phyloP scores from a whole-genome alignment of 2,888 invertebrate genomes.

The Drosophila greeni region DNA sequence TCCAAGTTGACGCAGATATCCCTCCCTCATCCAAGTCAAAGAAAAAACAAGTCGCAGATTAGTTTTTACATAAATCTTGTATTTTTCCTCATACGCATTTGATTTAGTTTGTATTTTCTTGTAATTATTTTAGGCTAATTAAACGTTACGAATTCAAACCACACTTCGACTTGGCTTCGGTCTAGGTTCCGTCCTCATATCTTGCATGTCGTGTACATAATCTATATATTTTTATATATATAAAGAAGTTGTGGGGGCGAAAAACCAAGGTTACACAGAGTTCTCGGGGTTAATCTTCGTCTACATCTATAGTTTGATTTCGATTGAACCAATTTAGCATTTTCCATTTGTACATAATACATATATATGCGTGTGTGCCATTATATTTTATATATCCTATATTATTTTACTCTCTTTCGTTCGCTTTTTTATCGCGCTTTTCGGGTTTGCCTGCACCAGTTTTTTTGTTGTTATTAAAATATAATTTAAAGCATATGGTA shows the following conservation, averaged over 20 bases:
- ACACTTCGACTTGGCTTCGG: conserved; percentile 6
- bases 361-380: conserved; percentile 36
- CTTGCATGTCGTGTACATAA: conserved; percentile 14
- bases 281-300: neutral
- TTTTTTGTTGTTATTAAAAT: conserved; percentile 39
- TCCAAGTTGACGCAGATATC: neutral
- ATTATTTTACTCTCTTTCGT: conserved; percentile 34
- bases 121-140: conserved; percentile 37
- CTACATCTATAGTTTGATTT: conserved; percentile 19
- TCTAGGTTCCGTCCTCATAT: conserved; percentile 14
- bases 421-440: conserved; percentile 13
- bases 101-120: conserved; percentile 20
- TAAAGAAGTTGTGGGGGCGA: neutral
- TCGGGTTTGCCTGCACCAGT: conserved; percentile 67
- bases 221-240: conserved; percentile 10
- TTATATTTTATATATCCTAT: conserved; percentile 5
- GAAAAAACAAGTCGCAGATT: neutral
- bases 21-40: neutral
- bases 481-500: conserved; percentile 37
- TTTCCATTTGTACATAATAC: conserved; percentile 56
- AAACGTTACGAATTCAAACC: conserved; percentile 37
- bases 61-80: conserved; percentile 46
- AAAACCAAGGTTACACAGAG: conserved; percentile 22
- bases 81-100: conserved; percentile 40
- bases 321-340: conserved; percentile 29